Evolutionary conservation across 2,888 invertebrate genomes (phyloP).

Genomic region (Schizotus pectinicornis): DNA sequence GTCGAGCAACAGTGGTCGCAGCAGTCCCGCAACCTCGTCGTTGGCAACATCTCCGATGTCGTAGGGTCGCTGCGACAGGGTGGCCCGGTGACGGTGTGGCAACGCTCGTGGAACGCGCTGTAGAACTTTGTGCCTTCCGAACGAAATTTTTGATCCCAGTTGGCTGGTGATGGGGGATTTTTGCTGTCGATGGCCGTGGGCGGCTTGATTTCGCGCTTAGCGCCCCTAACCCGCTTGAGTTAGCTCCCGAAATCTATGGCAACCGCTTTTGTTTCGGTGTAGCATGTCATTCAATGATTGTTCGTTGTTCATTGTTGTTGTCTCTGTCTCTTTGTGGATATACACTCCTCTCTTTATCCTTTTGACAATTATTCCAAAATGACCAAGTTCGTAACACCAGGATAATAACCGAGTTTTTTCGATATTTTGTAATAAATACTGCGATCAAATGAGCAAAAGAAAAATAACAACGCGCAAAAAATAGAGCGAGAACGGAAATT

Average conservation of each 20-base stretch:
- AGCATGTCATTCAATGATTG: conserved; percentile 56
- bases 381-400: conserved; percentile 47
- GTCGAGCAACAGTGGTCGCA: too few relatives aligned
- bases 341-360: conserved; percentile 35
- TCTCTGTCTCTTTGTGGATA: conserved; percentile 54
- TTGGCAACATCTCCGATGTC: too few relatives aligned
- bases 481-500: not conserved
- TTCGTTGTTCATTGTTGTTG: conserved; percentile 59
- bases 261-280: conserved; percentile 50
- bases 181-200: too few relatives aligned
- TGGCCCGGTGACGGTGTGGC: too few relatives aligned
- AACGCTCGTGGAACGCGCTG: too few relatives aligned
- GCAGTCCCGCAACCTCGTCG: too few relatives aligned
- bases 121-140: too few relatives aligned
- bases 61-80: too few relatives aligned
- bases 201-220: too few relatives aligned
- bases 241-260: conserved; percentile 15
- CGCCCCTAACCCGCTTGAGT: too few relatives aligned
- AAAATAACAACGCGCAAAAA: not conserved
- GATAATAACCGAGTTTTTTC: conserved; percentile 36
- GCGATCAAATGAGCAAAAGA: not conserved
- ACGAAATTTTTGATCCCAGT: too few relatives aligned
- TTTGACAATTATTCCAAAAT: conserved; percentile 31
- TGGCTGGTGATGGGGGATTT: too few relatives aligned
- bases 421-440: conserved; percentile 16